phyloP scores from a whole-genome alignment of 2,888 invertebrate species.

The Scotopteryx bipunctaria region DNA sequence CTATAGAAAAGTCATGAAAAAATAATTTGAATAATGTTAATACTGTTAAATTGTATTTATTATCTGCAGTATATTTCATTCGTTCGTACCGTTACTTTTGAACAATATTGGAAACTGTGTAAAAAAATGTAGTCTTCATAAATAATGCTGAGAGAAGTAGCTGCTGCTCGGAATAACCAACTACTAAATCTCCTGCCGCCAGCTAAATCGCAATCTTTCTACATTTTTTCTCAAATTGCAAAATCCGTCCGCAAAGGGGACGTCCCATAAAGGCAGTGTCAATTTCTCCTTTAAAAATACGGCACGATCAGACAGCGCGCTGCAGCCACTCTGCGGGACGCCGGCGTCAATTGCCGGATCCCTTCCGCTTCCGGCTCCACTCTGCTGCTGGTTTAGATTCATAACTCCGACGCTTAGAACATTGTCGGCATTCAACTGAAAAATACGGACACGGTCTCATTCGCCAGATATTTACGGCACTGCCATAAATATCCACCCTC shows the following conservation, averaged over 20 bases:
- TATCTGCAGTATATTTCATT: too few species aligned
- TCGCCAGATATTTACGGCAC: slow-evolving; percentile 52
- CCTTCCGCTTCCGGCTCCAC: slow-evolving; percentile 73
- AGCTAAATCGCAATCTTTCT: slow-evolving; percentile 21
- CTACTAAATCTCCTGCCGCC: slow-evolving; percentile 26
- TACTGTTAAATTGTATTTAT: too few species aligned
- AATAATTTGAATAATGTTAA: too few species aligned
- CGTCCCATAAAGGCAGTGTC: slow-evolving; percentile 49
- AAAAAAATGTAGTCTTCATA: slow-evolving; percentile 7
- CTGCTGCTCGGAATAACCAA: slow-evolving; percentile 20
- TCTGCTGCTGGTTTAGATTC: slow-evolving; percentile 63
- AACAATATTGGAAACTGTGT: too few species aligned
- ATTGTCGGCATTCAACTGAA: slow-evolving; percentile 59
- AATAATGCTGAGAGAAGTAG: slow-evolving; percentile 10
- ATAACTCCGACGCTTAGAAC: slow-evolving; percentile 65
- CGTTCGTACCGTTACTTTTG: too few species aligned
- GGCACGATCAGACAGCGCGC: slow-evolving; percentile 50
- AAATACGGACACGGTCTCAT: slow-evolving; percentile 63
- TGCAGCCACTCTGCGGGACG: slow-evolving; percentile 61
- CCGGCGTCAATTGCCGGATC: slow-evolving; percentile 74
- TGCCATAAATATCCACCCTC: slow-evolving; percentile 32
- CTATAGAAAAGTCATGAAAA: too few species aligned
- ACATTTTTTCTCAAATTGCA: slow-evolving; percentile 32
- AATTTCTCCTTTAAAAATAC: slow-evolving; percentile 52
- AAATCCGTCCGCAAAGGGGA: slow-evolving; percentile 31